Conservation (phyloP, 2,113 vertebrate species). For the Anser cygnoides region DNA sequence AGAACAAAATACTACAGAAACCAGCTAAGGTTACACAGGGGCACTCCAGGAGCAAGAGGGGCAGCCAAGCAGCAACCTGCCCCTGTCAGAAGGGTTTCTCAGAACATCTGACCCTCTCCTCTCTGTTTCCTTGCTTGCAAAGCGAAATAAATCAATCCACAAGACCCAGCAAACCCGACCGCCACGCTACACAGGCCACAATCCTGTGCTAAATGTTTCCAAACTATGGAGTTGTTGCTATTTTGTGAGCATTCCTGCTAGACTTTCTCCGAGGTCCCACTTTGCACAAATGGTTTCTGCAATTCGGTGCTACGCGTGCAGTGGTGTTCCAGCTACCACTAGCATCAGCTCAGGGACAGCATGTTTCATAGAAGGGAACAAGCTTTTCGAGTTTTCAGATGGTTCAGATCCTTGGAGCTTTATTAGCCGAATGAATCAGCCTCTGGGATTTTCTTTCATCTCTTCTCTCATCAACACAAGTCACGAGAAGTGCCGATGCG, state of each 20-base stretch:
- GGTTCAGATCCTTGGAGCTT: neutral
- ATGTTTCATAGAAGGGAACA: neutral
- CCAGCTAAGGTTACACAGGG: neutral
- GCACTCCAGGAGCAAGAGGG: neutral
- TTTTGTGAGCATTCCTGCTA: neutral
- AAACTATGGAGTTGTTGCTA: neutral
- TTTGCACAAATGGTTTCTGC: neutral
- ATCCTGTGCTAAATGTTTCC: neutral
- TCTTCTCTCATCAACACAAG: neutral
- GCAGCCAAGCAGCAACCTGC: neutral
- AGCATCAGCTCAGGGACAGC: neutral
- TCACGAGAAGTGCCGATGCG: neutral
- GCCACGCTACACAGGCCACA: neutral
- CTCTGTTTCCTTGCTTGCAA: neutral
- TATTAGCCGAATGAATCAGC: neutral
- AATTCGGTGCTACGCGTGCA: rapidly evolving
- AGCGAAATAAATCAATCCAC: neutral
- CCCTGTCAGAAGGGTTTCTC: neutral
- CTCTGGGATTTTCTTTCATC: neutral
- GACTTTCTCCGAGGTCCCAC: neutral
- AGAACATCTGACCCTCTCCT: neutral
- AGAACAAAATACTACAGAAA: rapidly evolving
- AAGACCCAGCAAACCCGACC: neutral
- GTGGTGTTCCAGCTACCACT: neutral
- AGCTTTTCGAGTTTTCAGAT: neutral